A percentile compares a stretch with the other conserved stretches of the same genome.
phyloP scores from a whole-genome alignment of 35 echinoderm and acorn worm genomes.

The Eucidaris tribuloides region DNA sequence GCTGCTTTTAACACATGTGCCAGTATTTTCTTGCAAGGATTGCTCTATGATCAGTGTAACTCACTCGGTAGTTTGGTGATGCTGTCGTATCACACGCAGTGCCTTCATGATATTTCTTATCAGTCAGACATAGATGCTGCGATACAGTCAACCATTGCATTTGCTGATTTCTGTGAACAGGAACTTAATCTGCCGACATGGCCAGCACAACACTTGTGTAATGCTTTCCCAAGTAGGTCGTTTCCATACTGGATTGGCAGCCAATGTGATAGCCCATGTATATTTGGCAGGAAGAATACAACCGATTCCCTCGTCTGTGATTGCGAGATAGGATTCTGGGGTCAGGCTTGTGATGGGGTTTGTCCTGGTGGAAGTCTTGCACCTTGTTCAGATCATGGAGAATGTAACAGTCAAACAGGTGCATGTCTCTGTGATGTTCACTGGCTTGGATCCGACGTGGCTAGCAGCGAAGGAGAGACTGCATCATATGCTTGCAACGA shows the following conservation, averaged over 20 bases:
- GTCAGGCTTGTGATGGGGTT: slow-evolving; percentile 20
- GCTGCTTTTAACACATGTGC: slow-evolving; percentile 38
- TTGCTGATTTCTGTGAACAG: slow-evolving; percentile 52
- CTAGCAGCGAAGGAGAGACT: neutral
- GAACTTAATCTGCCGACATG: slow-evolving; percentile 23
- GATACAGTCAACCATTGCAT: slow-evolving; percentile 51
- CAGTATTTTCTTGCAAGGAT: slow-evolving; percentile 46
- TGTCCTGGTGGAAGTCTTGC: slow-evolving; percentile 61
- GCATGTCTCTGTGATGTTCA: slow-evolving; percentile 59
- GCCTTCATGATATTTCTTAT: slow-evolving; percentile 67
- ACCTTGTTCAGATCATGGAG: slow-evolving; percentile 68
- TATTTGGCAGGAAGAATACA: slow-evolving; percentile 45
- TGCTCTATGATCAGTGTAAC: slow-evolving; percentile 20
- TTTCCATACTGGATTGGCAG: slow-evolving; percentile 72
- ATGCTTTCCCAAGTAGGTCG: slow-evolving; percentile 35
- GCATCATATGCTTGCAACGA: slow-evolving; percentile 39
- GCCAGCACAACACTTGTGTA: slow-evolving; percentile 63
- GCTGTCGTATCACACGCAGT: slow-evolving; percentile 52
- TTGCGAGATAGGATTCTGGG: slow-evolving; percentile 78
- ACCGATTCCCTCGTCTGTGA: slow-evolving; percentile 26
- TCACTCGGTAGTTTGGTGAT: slow-evolving; percentile 43
- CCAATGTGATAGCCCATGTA: slow-evolving; percentile 61
- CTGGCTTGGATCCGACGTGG: slow-evolving; percentile 53
- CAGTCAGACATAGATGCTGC: slow-evolving; percentile 67
- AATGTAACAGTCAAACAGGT: slow-evolving; percentile 53